Conservation (phyloP, 2,888 invertebrate genomes). For the Zygogramma bicolorata region DNA sequence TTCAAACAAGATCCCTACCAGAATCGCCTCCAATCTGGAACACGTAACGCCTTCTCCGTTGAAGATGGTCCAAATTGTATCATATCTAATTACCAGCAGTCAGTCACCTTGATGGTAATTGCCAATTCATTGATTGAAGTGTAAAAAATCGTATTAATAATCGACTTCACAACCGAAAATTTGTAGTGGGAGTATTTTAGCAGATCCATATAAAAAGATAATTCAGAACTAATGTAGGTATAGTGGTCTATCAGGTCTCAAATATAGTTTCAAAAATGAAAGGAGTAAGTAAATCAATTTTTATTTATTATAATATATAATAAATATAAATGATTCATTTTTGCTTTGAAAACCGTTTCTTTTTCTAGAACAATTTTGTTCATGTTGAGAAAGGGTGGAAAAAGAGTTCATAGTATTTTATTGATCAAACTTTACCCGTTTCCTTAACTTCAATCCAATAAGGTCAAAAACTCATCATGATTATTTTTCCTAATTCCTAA, state of each 20-base stretch:
- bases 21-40: not conserved
- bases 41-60: not conserved
- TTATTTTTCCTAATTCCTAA: too few species aligned
- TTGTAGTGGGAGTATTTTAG: conserved; percentile 26
- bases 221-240: conserved; percentile 9
- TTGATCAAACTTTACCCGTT: too few species aligned
- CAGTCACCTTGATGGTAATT: conserved; percentile 33
- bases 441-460: too few species aligned
- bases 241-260: conserved; percentile 18
- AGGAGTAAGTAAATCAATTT: too few species aligned
- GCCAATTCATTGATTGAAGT: conserved; percentile 28
- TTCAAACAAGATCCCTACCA: not conserved
- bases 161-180: conserved; percentile 21
- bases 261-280: conserved; percentile 23
- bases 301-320: too few species aligned
- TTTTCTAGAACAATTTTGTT: too few species aligned
- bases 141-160: conserved; percentile 6
- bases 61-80: conserved; percentile 25
- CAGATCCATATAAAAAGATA: conserved; percentile 18
- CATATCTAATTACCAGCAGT: conserved; percentile 18
- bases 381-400: too few species aligned
- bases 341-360: too few species aligned
- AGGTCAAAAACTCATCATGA: too few species aligned
- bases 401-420: too few species aligned
- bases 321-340: too few species aligned